A percentile compares a stretch with the other conserved stretches of the same genome.
phyloP scores from a whole-genome alignment of 2,888 invertebrate species.

The Micoletzkya japonica region DNA sequence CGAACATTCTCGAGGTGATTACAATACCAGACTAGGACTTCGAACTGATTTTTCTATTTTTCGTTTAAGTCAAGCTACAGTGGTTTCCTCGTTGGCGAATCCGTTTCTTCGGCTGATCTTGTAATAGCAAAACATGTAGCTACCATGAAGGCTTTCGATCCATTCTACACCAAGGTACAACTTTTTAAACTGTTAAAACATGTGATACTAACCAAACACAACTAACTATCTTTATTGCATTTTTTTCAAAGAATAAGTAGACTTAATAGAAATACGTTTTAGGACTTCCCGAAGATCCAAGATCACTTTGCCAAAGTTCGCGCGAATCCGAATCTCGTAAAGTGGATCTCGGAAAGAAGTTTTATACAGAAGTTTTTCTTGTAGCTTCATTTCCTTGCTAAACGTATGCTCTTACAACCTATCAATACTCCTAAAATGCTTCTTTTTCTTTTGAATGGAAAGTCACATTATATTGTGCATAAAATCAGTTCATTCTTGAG shows the following conservation, averaged over 20 bases:
- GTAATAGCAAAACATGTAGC: constrained; percentile 26
- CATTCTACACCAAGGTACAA: constrained; percentile 19
- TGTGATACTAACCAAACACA: neutral
- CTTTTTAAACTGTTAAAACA: neutral
- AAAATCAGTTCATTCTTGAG: too few relatives aligned
- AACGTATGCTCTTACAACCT: too few relatives aligned
- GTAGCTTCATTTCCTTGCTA: too few relatives aligned
- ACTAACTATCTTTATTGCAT: neutral
- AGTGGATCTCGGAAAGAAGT: constrained; percentile 11
- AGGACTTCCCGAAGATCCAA: constrained; percentile 28
- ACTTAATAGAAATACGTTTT: neutral
- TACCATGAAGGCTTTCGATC: constrained; percentile 24
- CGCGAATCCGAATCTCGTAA: constrained; percentile 22
- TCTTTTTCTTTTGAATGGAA: too few relatives aligned
- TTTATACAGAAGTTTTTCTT: too few relatives aligned
- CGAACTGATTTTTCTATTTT: too few relatives aligned
- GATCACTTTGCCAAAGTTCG: constrained; percentile 21
- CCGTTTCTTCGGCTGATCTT: constrained; percentile 24
- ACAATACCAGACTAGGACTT: too few relatives aligned
- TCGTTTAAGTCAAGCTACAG: constrained; percentile 5
- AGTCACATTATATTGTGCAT: too few relatives aligned
- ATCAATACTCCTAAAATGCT: too few relatives aligned
- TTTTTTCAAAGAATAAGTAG: neutral
- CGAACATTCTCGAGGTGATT: too few relatives aligned
- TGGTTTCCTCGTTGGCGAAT: constrained; percentile 26